Evolutionary conservation across 2,113 vertebrate genomes (phyloP).

Genomic region (Melospiza georgiana): DNA sequence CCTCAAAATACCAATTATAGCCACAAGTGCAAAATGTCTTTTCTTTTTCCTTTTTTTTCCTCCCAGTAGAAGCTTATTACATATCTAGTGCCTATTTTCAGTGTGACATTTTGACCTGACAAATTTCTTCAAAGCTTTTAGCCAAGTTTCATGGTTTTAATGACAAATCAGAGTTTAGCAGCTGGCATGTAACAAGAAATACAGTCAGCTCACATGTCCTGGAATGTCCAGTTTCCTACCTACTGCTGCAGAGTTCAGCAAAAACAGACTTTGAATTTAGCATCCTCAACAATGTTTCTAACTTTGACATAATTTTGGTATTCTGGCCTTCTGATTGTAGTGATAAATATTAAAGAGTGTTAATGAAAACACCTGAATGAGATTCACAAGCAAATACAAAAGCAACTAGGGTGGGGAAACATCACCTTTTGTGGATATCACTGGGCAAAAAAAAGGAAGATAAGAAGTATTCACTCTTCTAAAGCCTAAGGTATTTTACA

Average conservation of each 20-base stretch:
- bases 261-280: background rate
- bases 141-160: background rate
- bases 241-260: conserved; percentile 30
- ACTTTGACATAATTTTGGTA: background rate
- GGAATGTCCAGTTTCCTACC: conserved; percentile 67
- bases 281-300: background rate
- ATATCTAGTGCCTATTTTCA: background rate
- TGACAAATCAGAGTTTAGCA: background rate
- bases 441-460: background rate
- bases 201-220: conserved; percentile 18
- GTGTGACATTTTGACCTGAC: background rate
- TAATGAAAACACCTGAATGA: conserved; percentile 57
- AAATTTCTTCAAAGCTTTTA: background rate
- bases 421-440: background rate
- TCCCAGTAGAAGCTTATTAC: background rate
- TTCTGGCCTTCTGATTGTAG: conserved; percentile 15
- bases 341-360: background rate
- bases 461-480: conserved; percentile 46
- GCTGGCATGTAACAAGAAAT: background rate
- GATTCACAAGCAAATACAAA: conserved; percentile 60
- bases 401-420: conserved; percentile 39
- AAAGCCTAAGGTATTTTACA: conserved; percentile 68
- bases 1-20: background rate
- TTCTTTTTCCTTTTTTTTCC: background rate
- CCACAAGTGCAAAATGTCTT: background rate